Percentiles rank a stretch among this genome's conserved stretches.
Conservation (phyloP, 1,140 invertebrate genomes). For the Drosophila neocordata region DNA sequence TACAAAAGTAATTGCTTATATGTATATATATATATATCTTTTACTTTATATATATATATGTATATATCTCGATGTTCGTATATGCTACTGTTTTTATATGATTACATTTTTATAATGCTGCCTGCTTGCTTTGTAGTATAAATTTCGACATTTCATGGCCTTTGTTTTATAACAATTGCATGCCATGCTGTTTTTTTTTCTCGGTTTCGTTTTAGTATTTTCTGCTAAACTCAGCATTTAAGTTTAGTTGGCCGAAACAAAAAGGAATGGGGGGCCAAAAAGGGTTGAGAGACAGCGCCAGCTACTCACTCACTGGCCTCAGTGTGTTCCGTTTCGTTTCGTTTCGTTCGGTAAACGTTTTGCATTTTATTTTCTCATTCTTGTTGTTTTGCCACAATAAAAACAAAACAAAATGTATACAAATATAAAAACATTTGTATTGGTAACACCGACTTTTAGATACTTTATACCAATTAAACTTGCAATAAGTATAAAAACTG, state of each 20-base stretch:
- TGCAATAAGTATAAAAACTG: too few species aligned
- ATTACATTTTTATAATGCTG: conserved; percentile 17
- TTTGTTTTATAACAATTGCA: conserved; percentile 80
- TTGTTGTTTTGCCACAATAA: conserved; percentile 78
- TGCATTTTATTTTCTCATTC: conserved; percentile 78
- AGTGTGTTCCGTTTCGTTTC: conserved; percentile 18
- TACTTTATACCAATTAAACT: background rate
- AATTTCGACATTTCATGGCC: conserved; percentile 70
- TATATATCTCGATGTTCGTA: background rate
- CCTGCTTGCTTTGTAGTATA: conserved; percentile 44
- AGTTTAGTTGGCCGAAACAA: conserved; percentile 69
- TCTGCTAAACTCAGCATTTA: conserved; percentile 79
- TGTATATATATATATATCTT: too few species aligned
- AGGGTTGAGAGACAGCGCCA: conserved; percentile 47
- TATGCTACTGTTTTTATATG: conserved; percentile 3
- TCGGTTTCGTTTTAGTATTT: conserved; percentile 26
- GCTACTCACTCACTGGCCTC: conserved; percentile 23
- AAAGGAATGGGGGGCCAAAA: conserved; percentile 17
- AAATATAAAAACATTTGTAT: background rate
- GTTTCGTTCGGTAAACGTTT: conserved; percentile 60
- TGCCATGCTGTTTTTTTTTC: conserved; percentile 37
- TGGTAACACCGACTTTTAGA: background rate
- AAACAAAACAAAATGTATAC: conserved; percentile 18
- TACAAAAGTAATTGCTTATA: too few species aligned
- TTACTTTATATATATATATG: background rate